These are phyloP conservation scores for Australoheros facetus DNA, from an alignment of 2,797 vertebrate species.

Conservation along the genomic window DNA sequence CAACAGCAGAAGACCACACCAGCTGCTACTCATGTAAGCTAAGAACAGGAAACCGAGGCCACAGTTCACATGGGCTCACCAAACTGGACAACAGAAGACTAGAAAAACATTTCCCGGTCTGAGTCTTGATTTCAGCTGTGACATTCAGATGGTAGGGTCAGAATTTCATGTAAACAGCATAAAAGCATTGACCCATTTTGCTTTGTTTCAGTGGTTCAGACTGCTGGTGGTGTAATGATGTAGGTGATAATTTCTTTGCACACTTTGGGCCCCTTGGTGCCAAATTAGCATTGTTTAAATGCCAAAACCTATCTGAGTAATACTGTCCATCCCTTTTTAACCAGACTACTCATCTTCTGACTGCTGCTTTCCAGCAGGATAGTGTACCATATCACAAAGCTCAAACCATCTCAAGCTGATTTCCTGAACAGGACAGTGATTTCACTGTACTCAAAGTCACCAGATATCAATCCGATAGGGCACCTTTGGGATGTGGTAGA, in stretches of 20 bases:
- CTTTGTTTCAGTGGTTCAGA: not conserved
- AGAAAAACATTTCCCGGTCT: not conserved
- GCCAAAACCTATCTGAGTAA: not conserved
- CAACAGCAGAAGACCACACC: not conserved
- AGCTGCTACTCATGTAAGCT: not conserved
- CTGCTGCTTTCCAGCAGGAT: conserved; percentile 58
- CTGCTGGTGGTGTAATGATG: not conserved
- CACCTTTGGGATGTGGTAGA: not conserved
- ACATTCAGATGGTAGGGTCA: not conserved
- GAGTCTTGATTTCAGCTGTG: not conserved
- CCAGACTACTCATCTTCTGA: conserved; percentile 45
- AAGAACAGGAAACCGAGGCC: not conserved
- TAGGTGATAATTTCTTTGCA: not conserved
- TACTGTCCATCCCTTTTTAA: conserved; percentile 15
- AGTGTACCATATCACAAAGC: conserved; percentile 19
- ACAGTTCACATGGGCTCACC: not conserved
- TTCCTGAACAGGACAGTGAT: no score
- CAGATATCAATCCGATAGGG: not conserved
- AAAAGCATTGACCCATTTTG: not conserved
- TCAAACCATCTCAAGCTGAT: not conserved
- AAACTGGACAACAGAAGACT: not conserved
- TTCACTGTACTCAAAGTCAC: not conserved
- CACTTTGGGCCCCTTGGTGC: not conserved
- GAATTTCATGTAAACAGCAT: not conserved
- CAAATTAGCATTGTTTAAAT: not conserved